Percentiles rank a stretch among this genome's conserved stretches.
Conservation (phyloP, 2,888 invertebrate genomes). For the Epistrophella euchroma region DNA sequence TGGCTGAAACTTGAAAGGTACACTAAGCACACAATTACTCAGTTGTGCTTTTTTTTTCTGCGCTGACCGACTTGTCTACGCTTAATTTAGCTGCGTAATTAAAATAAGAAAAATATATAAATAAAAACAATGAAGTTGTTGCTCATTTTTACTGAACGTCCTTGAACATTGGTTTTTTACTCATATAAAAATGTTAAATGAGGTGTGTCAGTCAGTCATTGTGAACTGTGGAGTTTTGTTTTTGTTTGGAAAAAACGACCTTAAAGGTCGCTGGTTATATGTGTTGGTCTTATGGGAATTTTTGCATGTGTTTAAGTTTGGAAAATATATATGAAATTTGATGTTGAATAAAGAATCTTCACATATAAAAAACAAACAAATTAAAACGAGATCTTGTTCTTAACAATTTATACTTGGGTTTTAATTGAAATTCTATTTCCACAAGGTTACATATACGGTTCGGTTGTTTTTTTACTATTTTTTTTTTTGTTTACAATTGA, state of each 20-base stretch:
- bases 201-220: conserved; percentile 44
- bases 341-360: too few relatives aligned
- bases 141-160: conserved; percentile 42
- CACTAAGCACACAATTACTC: background rate
- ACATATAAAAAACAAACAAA: too few relatives aligned
- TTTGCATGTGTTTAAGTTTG: background rate
- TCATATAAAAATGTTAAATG: conserved; percentile 52
- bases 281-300: background rate
- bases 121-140: conserved; percentile 19
- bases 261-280: conserved; percentile 58
- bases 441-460: too few relatives aligned
- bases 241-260: conserved; percentile 62
- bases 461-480: too few relatives aligned
- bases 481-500: too few relatives aligned
- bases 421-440: too few relatives aligned
- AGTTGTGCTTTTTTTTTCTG: too few relatives aligned
- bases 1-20: conserved; percentile 8
- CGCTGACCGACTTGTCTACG: conserved; percentile 43
- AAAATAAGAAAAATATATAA: conserved; percentile 43
- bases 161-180: conserved; percentile 42
- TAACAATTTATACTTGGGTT: too few relatives aligned
- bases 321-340: too few relatives aligned
- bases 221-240: conserved; percentile 23
- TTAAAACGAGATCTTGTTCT: too few relatives aligned
- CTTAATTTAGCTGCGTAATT: conserved; percentile 63